These are phyloP conservation scores for human (Homo sapiens) DNA, from an alignment of 2,113 vertebrate species.

Conservation along the genomic window GRCh38 chr4:48777001-48777500, in stretches of 20 bases:
- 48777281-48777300: background rate
- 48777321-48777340: background rate
- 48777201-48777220: background rate
- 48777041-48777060: no score
- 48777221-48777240: background rate
- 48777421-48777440: constrained; percentile 13
- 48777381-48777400: background rate
- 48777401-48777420: constrained; percentile 13
- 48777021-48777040: no score
- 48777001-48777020: background rate
- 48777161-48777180: background rate
- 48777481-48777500: background rate
- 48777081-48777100: constrained; percentile 15
- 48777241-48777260: background rate
- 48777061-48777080: background rate
- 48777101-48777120: background rate
- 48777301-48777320: background rate
- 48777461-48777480: background rate
- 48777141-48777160: constrained; percentile 10
- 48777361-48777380: background rate
- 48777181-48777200: background rate
- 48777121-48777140: background rate
- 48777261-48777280: background rate
- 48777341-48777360: constrained; percentile 33
- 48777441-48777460: background rate